Base-by-base conservation (phyloP, 2,888 invertebrate species). In the Sericinus montela region DNA sequence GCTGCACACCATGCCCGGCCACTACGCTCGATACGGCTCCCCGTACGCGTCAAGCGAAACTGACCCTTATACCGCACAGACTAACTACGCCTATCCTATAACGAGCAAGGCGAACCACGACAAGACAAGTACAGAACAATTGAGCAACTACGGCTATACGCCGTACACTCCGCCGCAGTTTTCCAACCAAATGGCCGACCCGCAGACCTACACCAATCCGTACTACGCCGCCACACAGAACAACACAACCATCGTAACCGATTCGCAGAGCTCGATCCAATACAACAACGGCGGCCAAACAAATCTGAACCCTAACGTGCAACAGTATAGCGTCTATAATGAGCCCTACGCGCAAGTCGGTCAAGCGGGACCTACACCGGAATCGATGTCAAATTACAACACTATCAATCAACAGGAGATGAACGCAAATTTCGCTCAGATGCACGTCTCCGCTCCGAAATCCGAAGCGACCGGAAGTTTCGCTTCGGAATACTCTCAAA, bases 131-230 rank as follows among this genome's bases (percentile, higher is more conserved):
- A n/a, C 28, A 3, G 81, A 83, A 1, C 66, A 73, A 0, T 45
- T 25, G 3, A 34, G 54, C 4, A 75, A 63, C 23, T 80, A 79
- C 43, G 74, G 68, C 7, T 80, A 82, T 9, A 70, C 75, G 2
- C 59, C 82, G 0, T 85, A 84, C 53, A 85, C 79, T 0, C 86
- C 84, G 0, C 55, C 81, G 0, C 86, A 86, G 48, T 83, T 67
- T 39, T 65, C 79, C 1, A 55, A 63, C 0, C 75, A 78, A 47
- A 59, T 72, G 32, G 53, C 66, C 1, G 80, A 82, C 15, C 79
- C 75, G 0, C 80, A 80, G 52, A 69, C 67, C 7, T 84, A 83
- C 41, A 57, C 76, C 0, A 78, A 80, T 30, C 84, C 86, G 0
- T 80, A 80, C 29, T 85, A 86, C 49, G 70, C 83, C 0, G 80